Percentiles rank a stretch among this genome's conserved stretches.
These are phyloP conservation scores for Agrotis clavis DNA, from an alignment of 2,888 invertebrate genomes.

Conservation along the genomic window DNA sequence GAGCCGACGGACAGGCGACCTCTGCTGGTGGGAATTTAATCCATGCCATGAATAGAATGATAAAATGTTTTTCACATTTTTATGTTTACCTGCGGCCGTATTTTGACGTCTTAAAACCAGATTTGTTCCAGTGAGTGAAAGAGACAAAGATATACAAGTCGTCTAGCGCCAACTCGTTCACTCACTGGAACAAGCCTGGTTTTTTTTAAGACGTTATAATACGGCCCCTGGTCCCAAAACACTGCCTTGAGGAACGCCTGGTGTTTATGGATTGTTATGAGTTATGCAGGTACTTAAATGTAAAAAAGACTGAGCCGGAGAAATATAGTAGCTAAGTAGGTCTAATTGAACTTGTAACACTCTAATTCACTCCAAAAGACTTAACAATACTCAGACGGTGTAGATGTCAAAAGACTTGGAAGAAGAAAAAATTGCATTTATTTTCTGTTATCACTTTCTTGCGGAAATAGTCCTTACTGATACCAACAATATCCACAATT, in stretches of 20 bases:
- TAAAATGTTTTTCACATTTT: not conserved
- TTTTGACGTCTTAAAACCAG: too few species aligned
- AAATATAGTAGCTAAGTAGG: not conserved
- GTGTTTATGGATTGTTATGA: not conserved
- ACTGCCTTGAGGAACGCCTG: not conserved
- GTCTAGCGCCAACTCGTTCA: too few species aligned
- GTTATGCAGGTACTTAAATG: not conserved
- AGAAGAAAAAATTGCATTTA: too few species aligned
- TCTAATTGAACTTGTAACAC: not conserved
- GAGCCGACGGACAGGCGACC: too few species aligned
- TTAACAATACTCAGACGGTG: not conserved
- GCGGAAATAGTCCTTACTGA: too few species aligned
- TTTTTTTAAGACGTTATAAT: too few species aligned
- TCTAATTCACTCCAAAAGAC: not conserved
- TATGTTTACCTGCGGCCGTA: not conserved
- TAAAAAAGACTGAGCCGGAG: not conserved
- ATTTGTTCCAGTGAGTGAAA: too few species aligned
- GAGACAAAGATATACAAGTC: too few species aligned
- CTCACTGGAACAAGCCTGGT: too few species aligned
- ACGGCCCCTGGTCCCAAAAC: not conserved
- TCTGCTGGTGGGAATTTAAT: not conserved
- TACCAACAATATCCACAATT: too few species aligned
- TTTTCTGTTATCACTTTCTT: too few species aligned
- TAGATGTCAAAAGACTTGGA: not conserved
- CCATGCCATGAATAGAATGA: too few species aligned